Base-by-base conservation (phyloP, 2,113 vertebrate species). In the Microcebus lehilahytsara region DNA sequence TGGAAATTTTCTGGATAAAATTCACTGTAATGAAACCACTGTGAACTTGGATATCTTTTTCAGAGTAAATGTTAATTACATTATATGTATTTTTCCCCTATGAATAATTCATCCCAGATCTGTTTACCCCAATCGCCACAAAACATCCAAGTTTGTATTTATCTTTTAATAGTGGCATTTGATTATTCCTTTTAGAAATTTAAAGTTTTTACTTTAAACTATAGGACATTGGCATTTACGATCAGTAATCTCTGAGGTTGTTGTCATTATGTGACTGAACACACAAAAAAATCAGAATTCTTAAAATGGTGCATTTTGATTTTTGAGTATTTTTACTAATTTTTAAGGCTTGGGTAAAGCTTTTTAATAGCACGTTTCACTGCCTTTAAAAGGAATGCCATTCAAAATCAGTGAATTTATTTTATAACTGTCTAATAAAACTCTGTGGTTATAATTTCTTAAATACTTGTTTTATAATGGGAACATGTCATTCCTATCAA, bases 351-450 rank as follows among this genome's bases (percentile, higher is more conserved):
- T 83, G 5, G 2, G 16, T 60, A 30, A 90, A 53, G 5, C 1
- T 49, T 93, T 87, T 77, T 2, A 42, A 34, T 1, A 78, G 27
- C 12, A 46, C 32, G 12, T 79, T 79, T 56, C 19, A 56, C 69
- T 53, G 9, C 16, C 32, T n/a, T n/a, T 56, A 23, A 94, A 96
- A 56, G 30, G 6, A 58, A 67, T 81, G 25, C 49, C 40, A 49
- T 92, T 92, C 8, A 71, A 56, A 89, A 62, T 56, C 30, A 60
- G 9, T 86, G 17, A 77, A n/a, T 96, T 95, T 93, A n/a, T 64
- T 95, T 91, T 79, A 83, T 1, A 91, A 3, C 1, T 74, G 6
- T 51, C n/a, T 93, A 85, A 67, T 85, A 64, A 79, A 83, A 72
- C 6, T 42, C 3, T 95, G 16, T 95, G 7, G 10, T 46, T 95